Conservation (phyloP, 2,113 vertebrate genomes). For the Prionailurus viverrinus region DNA sequence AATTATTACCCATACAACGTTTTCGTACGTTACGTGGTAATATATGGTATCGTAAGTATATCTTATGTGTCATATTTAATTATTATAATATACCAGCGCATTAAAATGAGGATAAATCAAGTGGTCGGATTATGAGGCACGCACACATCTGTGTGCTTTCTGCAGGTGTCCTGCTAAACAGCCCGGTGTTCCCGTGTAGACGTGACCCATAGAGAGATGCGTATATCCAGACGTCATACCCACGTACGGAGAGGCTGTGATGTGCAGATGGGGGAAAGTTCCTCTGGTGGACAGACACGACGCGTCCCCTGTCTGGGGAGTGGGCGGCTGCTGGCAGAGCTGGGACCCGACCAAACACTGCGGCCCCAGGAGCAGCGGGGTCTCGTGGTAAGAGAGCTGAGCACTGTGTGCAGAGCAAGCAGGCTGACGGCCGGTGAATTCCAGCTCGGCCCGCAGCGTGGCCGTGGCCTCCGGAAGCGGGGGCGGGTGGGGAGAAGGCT, state of each 20-base stretch:
- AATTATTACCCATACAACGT: neutral
- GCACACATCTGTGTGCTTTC: neutral
- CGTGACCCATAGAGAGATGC: rapidly evolving
- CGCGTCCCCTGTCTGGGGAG: rapidly evolving
- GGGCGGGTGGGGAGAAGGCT: rapidly evolving
- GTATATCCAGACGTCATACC: rapidly evolving
- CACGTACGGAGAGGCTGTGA: rapidly evolving
- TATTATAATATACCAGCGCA: neutral
- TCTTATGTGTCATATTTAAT: neutral
- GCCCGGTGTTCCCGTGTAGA: rapidly evolving
- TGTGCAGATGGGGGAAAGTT: rapidly evolving
- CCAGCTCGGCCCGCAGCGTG: rapidly evolving
- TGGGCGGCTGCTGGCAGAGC: rapidly evolving
- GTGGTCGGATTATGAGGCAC: neutral
- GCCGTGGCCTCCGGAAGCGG: rapidly evolving
- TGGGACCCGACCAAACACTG: rapidly evolving
- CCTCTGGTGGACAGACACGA: rapidly evolving
- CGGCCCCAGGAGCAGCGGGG: rapidly evolving
- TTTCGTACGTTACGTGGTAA: neutral
- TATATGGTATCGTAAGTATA: too few species aligned
- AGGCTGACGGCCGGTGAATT: rapidly evolving
- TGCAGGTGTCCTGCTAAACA: neutral
- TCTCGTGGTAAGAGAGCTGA: rapidly evolving
- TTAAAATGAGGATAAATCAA: neutral
- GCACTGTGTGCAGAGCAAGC: rapidly evolving